Evolutionary conservation across 37 sponge, comb jelly and placozoan species (phyloP), one percentile per base, ranked within the genome.

Genomic region (Crambe crambe): DNA sequence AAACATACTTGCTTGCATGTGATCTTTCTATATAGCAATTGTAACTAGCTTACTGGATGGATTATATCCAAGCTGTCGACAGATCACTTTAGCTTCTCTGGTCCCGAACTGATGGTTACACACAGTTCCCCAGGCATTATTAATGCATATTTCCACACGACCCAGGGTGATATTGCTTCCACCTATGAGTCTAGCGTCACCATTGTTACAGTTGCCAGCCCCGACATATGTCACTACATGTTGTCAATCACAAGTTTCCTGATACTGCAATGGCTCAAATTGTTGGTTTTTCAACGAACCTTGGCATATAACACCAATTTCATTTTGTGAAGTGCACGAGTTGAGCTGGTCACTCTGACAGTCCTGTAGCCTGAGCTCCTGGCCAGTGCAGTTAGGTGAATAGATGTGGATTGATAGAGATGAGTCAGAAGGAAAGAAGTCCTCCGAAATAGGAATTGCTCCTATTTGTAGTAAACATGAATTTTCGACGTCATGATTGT

Each of bases 91-190:
- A 6, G 79, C 79, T 54, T 79, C 79, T 67, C 37, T 64, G n/a
- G 47, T 51, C 2, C 68, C 79, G 47, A 79, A 79, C 20, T 47
- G 2, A 1, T 43, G 38, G 21, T 68, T 58, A 65, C 79, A 79
- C 0, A 79, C 56, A 30, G 79, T 79, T 5, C 79, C 79, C 79
- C 79, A 79, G 25, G 79, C 79, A 68, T 67, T 79, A 35, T 79
- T 79, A 44, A 79, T 43, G 79, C 79, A 79, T 18, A 79, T 35
- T 64, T 79, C 79, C 37, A 79, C 68, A 31, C 67, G 1, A n/a
- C 79, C 79, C 27, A 18, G 29, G 30, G 41, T 37, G 22, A 34
- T 3, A 15, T 47, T 43, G 31, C 68, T 23, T 47, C 79, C 79
- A 64, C 39, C 56, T 67, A 54, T 35, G 8, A 79, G 56, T 22